These are phyloP conservation scores for Gadus chalcogrammus DNA, from an alignment of 2,113 vertebrate species.

Conservation along the genomic window DNA sequence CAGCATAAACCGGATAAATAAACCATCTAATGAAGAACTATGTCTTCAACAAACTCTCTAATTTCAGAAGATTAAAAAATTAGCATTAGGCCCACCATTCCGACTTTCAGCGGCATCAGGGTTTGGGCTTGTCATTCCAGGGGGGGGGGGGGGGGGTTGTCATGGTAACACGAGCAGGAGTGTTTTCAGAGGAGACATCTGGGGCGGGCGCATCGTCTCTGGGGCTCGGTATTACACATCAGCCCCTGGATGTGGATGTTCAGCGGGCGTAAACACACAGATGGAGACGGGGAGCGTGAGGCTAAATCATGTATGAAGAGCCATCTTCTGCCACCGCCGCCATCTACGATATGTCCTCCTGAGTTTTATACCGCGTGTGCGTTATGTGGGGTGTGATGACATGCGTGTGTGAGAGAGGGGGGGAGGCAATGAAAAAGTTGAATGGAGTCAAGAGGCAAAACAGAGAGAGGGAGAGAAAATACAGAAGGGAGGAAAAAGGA, in stretches of 20 bases:
- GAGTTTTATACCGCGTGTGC: constrained; percentile 35
- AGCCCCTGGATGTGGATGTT: constrained; percentile 42
- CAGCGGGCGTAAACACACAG: constrained; percentile 43
- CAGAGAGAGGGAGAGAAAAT: too few species aligned
- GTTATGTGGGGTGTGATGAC: constrained; percentile 12
- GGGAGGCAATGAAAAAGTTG: constrained; percentile 7
- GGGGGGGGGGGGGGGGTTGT: constrained; percentile 44
- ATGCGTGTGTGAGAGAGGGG: neutral
- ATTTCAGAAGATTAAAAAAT: too few species aligned
- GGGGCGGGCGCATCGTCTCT: constrained; percentile 47
- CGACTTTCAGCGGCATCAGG: neutral
- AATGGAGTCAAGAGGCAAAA: neutral
- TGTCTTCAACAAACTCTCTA: too few species aligned
- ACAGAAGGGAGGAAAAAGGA: too few species aligned
- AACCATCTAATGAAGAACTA: too few species aligned
- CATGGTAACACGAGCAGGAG: constrained; percentile 64
- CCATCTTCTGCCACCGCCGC: constrained; percentile 44
- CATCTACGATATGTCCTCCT: constrained; percentile 23
- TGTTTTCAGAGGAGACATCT: constrained; percentile 52
- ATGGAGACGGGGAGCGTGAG: constrained; percentile 20
- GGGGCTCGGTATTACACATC: constrained; percentile 28
- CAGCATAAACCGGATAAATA: too few species aligned
- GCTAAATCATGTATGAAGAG: constrained; percentile 30
- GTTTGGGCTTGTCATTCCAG: constrained; percentile 21
- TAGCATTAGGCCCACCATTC: too few species aligned